Conservation (phyloP, 1,140 invertebrate genomes). For the Drosophila melanica region DNA sequence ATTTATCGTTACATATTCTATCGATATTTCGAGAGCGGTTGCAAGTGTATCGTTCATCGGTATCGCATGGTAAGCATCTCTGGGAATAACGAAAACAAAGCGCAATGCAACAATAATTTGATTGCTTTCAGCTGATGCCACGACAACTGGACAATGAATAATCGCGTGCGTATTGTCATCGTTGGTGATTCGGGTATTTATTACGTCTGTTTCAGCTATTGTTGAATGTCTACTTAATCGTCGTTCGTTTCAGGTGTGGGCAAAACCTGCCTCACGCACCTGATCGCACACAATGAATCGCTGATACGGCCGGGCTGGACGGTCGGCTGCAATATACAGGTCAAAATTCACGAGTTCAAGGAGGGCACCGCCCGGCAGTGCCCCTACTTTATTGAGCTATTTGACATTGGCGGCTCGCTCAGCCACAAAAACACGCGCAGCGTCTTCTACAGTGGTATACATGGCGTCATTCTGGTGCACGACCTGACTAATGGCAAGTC, state of each 20-base stretch:
- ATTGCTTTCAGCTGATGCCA: conserved; percentile 9
- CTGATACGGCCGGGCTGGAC: conserved; percentile 95
- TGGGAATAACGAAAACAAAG: neutral
- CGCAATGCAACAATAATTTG: conserved; percentile 4
- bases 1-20: conserved; percentile 10
- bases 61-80: too few species aligned
- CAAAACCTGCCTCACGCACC: conserved; percentile 96
- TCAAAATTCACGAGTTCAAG: conserved; percentile 97
- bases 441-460: conserved; percentile 96
- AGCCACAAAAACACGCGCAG: conserved; percentile 95
- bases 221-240: neutral
- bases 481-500: conserved; percentile 98
- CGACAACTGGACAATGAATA: conserved; percentile 86
- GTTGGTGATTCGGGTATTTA: conserved; percentile 95
- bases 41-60: neutral
- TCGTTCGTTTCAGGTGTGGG: conserved; percentile 90
- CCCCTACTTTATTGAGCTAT: conserved; percentile 97
- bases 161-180: conserved; percentile 92
- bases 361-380: conserved; percentile 96
- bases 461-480: conserved; percentile 98
- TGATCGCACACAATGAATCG: conserved; percentile 94
- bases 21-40: neutral
- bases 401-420: conserved; percentile 97
- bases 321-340: conserved; percentile 97
- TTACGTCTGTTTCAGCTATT: neutral